Evolutionary conservation across 2,797 vertebrate genomes (phyloP).

Genomic region (Sebastes iracundus): DNA sequence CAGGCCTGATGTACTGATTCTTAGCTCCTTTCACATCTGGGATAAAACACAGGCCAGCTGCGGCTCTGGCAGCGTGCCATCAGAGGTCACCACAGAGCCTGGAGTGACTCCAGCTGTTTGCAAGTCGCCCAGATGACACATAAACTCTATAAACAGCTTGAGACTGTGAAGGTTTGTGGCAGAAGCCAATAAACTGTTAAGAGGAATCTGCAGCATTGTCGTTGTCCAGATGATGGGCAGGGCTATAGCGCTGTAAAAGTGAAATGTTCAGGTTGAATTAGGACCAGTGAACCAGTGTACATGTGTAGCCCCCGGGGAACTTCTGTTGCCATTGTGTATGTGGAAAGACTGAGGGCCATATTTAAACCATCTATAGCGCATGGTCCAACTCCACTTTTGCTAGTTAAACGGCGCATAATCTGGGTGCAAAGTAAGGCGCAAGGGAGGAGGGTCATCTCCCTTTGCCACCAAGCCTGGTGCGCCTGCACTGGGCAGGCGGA

Average conservation of each 20-base stretch:
- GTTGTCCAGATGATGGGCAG: constrained; percentile 22
- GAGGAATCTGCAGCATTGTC: constrained; percentile 43
- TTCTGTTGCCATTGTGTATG: neutral
- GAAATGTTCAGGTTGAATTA: constrained; percentile 9
- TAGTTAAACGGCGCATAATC: too few relatives aligned
- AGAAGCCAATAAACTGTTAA: constrained; percentile 50
- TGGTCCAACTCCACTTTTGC: too few relatives aligned
- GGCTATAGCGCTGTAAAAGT: constrained; percentile 11
- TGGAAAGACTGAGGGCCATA: neutral
- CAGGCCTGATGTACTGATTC: constrained; percentile 17
- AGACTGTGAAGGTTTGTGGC: constrained; percentile 55
- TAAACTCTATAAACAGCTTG: constrained; percentile 55
- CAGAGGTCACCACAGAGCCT: constrained; percentile 62
- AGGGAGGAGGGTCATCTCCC: too few relatives aligned
- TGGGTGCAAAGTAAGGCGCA: too few relatives aligned
- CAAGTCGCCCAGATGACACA: constrained; percentile 49
- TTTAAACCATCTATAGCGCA: too few relatives aligned
- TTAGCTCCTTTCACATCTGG: constrained; percentile 58
- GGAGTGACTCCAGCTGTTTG: constrained; percentile 66
- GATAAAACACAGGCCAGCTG: constrained; percentile 65
- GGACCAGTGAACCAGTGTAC: neutral
- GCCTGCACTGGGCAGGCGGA: too few relatives aligned
- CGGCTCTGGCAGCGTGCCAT: constrained; percentile 57
- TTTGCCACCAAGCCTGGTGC: too few relatives aligned
- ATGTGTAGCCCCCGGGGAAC: neutral